Evolutionary conservation across 2,797 vertebrate species (phyloP).

Genomic region (Gymnothorax reevesii): DNA sequence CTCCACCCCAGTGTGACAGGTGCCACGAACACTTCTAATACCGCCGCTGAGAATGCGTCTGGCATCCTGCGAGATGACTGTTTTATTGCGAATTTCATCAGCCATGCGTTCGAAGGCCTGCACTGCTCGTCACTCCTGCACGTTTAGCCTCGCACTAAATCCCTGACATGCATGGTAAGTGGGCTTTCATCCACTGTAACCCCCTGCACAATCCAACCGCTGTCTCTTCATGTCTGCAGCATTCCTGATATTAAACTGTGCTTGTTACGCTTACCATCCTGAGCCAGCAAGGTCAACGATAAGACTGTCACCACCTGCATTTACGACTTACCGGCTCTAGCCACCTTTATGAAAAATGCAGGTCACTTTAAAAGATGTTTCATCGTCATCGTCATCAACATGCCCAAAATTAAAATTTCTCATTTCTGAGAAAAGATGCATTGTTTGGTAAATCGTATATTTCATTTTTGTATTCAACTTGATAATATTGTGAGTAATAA

Average conservation of each 20-base stretch:
- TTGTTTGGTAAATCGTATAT: too few relatives aligned
- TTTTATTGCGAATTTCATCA: not conserved
- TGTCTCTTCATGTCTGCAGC: not conserved
- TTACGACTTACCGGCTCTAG: not conserved
- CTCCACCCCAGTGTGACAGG: not conserved
- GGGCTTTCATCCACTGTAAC: too few relatives aligned
- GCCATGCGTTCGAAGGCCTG: not conserved
- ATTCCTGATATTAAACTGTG: not conserved
- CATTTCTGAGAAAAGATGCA: too few relatives aligned
- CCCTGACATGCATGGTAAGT: too few relatives aligned
- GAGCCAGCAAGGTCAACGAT: not conserved
- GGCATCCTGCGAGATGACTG: not conserved
- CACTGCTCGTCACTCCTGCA: not conserved
- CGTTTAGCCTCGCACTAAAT: too few relatives aligned
- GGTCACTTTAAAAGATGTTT: not conserved
- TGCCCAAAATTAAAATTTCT: not conserved
- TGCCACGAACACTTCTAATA: not conserved
- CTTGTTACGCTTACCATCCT: not conserved
- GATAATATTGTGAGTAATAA: too few relatives aligned
- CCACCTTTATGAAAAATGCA: not conserved
- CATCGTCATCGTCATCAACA: not conserved
- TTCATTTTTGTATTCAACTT: too few relatives aligned
- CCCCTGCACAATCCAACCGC: too few relatives aligned
- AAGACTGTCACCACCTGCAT: not conserved
- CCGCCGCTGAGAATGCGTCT: not conserved